A percentile compares a stretch with the other conserved stretches of the same genome.
Conservation (phyloP, 23 tunicate genomes). For the Halocynthia roretzi region DNA sequence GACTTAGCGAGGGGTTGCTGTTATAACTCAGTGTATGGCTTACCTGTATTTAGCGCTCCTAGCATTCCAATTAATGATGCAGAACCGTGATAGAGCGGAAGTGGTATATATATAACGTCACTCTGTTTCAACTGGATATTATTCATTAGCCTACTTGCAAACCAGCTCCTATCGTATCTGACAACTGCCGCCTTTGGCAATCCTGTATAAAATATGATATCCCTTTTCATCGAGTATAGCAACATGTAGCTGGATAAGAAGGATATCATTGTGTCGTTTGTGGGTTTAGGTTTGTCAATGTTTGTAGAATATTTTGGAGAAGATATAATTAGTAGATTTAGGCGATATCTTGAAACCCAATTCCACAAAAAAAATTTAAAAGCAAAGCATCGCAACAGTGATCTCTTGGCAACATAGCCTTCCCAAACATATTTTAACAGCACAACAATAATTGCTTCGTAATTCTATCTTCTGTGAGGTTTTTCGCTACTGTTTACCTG, state of each 20-base stretch:
- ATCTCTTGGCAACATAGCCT: not conserved
- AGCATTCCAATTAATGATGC: slow-evolving; percentile 44
- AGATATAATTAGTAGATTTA: too few relatives aligned
- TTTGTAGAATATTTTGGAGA: too few relatives aligned
- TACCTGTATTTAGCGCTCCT: slow-evolving; percentile 30
- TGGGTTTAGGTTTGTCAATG: too few relatives aligned
- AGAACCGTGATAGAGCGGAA: slow-evolving; percentile 88
- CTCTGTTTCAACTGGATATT: not conserved
- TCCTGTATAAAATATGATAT: not conserved
- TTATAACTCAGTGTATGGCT: not conserved
- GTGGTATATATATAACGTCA: slow-evolving; percentile 58
- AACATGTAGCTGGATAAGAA: not conserved
- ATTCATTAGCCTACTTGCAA: slow-evolving; percentile 2
- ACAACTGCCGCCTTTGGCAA: slow-evolving; percentile 21
- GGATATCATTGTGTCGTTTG: too few relatives aligned
- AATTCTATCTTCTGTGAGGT: too few relatives aligned
- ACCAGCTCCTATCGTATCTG: slow-evolving; percentile 1
- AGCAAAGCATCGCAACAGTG: not conserved
- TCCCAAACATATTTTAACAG: not conserved
- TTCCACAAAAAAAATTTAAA: too few relatives aligned
- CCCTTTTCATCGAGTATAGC: not conserved
- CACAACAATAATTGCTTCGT: not conserved
- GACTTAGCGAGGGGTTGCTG: too few relatives aligned
- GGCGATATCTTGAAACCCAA: too few relatives aligned
- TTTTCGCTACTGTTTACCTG: slow-evolving; percentile 22